These are phyloP conservation scores for Saxidomus purpurata DNA, from an alignment of 1,140 invertebrate species.

Conservation along the genomic window DNA sequence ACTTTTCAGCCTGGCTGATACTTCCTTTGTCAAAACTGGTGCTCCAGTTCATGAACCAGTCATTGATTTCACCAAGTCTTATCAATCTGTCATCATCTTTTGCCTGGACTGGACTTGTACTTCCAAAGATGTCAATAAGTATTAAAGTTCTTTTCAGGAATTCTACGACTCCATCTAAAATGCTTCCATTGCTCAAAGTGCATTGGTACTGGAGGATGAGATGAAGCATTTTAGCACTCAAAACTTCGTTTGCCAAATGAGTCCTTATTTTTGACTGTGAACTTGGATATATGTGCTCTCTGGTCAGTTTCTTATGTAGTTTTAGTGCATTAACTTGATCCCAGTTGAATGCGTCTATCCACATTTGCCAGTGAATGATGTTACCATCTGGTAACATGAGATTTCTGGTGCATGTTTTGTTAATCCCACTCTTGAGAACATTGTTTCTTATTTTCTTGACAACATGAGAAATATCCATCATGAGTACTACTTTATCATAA, in stretches of 20 bases:
- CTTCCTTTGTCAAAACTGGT: neutral
- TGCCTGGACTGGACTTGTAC: neutral
- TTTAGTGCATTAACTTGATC: constrained; percentile 8
- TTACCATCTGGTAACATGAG: neutral
- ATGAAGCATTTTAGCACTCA: constrained; percentile 25
- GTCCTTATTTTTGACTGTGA: constrained; percentile 2
- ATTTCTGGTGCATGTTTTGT: neutral
- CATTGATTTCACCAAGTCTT: neutral
- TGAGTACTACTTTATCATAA: constrained; percentile 49
- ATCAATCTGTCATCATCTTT: constrained; percentile 7
- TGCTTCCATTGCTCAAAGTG: neutral
- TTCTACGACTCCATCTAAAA: constrained; percentile 24
- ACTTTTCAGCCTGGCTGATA: neutral
- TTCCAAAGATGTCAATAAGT: constrained; percentile 12
- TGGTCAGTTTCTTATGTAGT: constrained; percentile 40
- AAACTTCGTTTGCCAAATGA: no score
- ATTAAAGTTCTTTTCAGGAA: constrained; percentile 10
- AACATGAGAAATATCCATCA: constrained; percentile 66
- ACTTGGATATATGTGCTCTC: no score
- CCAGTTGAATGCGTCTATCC: constrained; percentile 17
- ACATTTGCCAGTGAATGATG: constrained; percentile 31
- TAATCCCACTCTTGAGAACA: neutral
- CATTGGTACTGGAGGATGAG: constrained; percentile 20
- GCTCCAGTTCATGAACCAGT: constrained; percentile 4
- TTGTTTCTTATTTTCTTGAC: constrained; percentile 67